phyloP scores from a whole-genome alignment of 2,797 vertebrate genomes.

The Smutsia gigantea region DNA sequence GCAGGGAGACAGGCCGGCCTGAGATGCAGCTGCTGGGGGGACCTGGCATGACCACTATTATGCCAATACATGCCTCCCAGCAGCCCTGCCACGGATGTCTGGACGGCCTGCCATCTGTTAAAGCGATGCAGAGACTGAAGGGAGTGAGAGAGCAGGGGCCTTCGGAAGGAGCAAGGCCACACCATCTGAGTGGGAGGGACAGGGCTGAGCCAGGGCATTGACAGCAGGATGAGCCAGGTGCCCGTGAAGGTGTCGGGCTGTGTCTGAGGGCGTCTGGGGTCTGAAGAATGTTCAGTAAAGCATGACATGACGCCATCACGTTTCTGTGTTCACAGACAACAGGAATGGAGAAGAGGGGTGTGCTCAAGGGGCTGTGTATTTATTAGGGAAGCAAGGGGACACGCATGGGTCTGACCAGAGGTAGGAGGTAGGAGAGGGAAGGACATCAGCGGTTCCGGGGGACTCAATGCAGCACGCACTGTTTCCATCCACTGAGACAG shows the following conservation, averaged over 20 bases:
- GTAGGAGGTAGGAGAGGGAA: not conserved
- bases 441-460: not conserved
- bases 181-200: no score
- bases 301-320: not conserved
- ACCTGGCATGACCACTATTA: no score
- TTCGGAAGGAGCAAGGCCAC: not conserved
- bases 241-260: no score
- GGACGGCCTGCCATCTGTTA: not conserved
- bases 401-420: not conserved
- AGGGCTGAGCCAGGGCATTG: not conserved
- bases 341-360: not conserved
- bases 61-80: not conserved
- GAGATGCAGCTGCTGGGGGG: not conserved
- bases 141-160: not conserved
- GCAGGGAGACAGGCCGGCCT: not conserved
- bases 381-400: not conserved
- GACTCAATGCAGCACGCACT: not conserved
- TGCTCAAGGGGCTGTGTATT: not conserved
- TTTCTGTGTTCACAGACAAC: not conserved
- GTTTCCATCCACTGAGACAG: not conserved
- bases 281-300: no score
- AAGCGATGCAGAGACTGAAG: not conserved
- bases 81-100: no score
- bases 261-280: not conserved
- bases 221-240: not conserved